Percentiles rank a stretch among this genome's conserved stretches.
phyloP scores from a whole-genome alignment of 2,888 invertebrate genomes.

The Neocrepidodera transversa region DNA sequence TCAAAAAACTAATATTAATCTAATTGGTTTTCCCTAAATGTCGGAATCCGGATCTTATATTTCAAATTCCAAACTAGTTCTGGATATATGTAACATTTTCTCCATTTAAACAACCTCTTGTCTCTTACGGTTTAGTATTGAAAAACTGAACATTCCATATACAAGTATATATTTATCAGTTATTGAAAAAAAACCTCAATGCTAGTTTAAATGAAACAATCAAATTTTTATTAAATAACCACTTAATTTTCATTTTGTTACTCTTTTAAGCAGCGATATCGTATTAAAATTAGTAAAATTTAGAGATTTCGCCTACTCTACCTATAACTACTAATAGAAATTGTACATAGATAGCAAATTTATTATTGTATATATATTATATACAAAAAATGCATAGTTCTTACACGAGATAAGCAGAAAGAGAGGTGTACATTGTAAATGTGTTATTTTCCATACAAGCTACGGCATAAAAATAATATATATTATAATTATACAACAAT shows the following conservation, averaged over 20 bases:
- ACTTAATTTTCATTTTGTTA: neutral
- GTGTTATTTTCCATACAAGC: conserved; percentile 57
- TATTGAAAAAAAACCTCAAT: too few species aligned
- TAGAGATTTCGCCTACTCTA: conserved; percentile 5
- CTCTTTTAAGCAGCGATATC: neutral
- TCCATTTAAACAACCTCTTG: too few species aligned
- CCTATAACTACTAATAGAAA: conserved; percentile 40
- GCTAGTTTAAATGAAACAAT: too few species aligned
- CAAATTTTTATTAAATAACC: too few species aligned
- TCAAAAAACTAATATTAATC: too few species aligned
- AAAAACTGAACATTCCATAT: too few species aligned
- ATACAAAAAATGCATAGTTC: conserved; percentile 41
- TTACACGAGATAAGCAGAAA: conserved; percentile 34
- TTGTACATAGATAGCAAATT: conserved; percentile 55
- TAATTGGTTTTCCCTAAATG: too few species aligned
- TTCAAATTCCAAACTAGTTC: too few species aligned
- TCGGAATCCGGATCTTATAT: too few species aligned
- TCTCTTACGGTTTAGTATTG: too few species aligned
- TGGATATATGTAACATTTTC: too few species aligned
- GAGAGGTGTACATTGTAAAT: conserved; percentile 52
- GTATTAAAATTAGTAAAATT: neutral
- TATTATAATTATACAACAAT: conserved; percentile 50
- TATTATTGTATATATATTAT: conserved; percentile 56
- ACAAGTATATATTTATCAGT: too few species aligned
- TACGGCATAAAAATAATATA: conserved; percentile 51